Base-by-base conservation (phyloP, 1,140 invertebrate species). In the Riptortus pedestris region DNA sequence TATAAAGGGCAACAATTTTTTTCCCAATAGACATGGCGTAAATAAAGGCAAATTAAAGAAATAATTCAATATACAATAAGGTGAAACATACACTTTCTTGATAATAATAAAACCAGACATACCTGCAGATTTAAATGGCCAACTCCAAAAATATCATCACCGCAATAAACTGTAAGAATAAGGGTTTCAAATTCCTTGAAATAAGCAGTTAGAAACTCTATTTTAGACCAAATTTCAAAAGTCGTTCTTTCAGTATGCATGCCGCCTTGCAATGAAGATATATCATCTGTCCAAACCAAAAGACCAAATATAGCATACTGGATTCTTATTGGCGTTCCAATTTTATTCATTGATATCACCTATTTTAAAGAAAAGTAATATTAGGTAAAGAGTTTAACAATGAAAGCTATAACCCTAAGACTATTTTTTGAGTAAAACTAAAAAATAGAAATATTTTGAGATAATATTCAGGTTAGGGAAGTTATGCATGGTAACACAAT, bases 121-220 rank as follows among this genome's bases (percentile, higher is more conserved):
- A 66, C 65, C 55, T 66, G 33, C 5, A 66, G 14, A 48, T 66
- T 60, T 43, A 66, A 43, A 20, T 27, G n/a, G 48, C 61, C 33
- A 16, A n/a, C 63, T 26, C 60, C 65, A 22, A 66, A 14, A 31
- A 62, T 58, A 26, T 45, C 45, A 7, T 62, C 65, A 47, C 24
- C 52, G 26, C 47, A 66, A 12, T 59, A 62, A 29, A 66, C 12
- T 27, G 45, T 45, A 18, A 66, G 62, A 22, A 38, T 59, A 11
- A 66, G 55, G 28, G 24, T 57, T 22, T 60, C 61, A 28, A 66
- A 66, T 27, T 62, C 60, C 58, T 55, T 66, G 57, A 66, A 66
- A 48, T 66, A 66, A 47, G 65, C 60, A 20, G 31, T 22, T 16
- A 66, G 31, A 47, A 62, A 60, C n/a, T 62, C 38, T 29, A 57